Evolutionary conservation across 2,888 invertebrate genomes (phyloP).

Genomic region (Brachyopa scutellaris): DNA sequence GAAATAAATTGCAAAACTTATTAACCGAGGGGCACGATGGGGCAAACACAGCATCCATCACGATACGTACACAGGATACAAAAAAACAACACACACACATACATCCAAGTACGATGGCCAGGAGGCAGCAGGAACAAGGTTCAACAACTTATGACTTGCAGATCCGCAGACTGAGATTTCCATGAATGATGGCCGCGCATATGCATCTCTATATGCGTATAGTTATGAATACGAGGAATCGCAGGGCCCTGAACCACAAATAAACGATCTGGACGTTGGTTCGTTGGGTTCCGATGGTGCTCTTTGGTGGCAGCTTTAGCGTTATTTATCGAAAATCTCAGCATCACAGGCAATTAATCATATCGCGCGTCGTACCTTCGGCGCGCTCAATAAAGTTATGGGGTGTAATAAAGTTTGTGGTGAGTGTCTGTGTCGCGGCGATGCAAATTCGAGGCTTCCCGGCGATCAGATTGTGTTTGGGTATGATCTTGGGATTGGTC

Average conservation of each 20-base stretch:
- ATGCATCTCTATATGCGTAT: conserved; percentile 22
- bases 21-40: conserved; percentile 59
- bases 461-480: conserved; percentile 46
- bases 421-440: conserved; percentile 36
- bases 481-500: conserved; percentile 21
- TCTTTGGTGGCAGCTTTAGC: conserved; percentile 69
- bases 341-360: conserved; percentile 71
- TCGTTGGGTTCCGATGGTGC: conserved; percentile 10
- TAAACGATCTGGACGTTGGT: conserved; percentile 35
- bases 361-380: conserved; percentile 68
- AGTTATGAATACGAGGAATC: not conserved
- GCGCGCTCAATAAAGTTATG: conserved; percentile 56
- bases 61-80: conserved; percentile 49
- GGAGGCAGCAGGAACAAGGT: conserved; percentile 49
- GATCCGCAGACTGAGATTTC: conserved; percentile 61
- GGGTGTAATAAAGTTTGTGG: conserved; percentile 62
- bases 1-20: conserved; percentile 69
- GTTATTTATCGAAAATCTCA: conserved; percentile 71
- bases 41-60: conserved; percentile 58
- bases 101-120: conserved; percentile 42
- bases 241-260: conserved; percentile 40
- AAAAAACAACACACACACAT: no score
- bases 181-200: conserved; percentile 64
- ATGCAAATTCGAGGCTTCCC: conserved; percentile 61
- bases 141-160: conserved; percentile 67